Conservation (phyloP, 2,888 invertebrate species). For the Girardia tigrina region DNA sequence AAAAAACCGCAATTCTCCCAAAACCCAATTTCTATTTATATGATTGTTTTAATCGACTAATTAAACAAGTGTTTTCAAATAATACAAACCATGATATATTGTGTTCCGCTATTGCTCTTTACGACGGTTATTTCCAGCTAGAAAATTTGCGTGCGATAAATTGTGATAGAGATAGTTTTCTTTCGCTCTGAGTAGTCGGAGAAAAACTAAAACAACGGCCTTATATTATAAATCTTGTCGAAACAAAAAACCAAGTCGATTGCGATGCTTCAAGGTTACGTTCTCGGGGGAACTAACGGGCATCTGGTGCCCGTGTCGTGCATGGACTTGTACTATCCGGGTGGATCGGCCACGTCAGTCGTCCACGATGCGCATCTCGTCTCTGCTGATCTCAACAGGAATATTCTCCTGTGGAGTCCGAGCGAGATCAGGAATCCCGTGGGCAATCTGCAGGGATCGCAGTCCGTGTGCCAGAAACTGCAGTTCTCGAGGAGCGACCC, state of each 20-base stretch:
- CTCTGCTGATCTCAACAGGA: background rate
- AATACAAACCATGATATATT: background rate
- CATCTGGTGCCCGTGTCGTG: constrained; percentile 2
- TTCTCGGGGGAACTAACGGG: background rate
- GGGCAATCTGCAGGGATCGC: background rate
- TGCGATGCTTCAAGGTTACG: constrained; percentile 17
- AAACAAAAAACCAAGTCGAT: too few relatives aligned
- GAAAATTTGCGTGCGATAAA: too few relatives aligned
- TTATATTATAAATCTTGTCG: too few relatives aligned
- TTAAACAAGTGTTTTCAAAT: constrained; percentile 18
- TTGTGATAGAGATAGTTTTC: too few relatives aligned
- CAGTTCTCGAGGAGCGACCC: background rate
- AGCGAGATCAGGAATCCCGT: background rate
- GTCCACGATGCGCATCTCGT: constrained; percentile 6
- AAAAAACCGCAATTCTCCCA: too few relatives aligned
- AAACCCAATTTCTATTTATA: constrained; percentile 8
- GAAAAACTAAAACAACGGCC: too few relatives aligned
- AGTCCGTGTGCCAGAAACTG: background rate
- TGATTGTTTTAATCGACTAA: background rate
- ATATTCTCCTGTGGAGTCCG: background rate
- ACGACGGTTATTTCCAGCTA: background rate
- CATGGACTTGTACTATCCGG: constrained; percentile 9
- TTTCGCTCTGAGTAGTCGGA: too few relatives aligned
- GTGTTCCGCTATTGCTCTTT: background rate
- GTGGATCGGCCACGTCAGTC: background rate